A percentile compares a stretch with the other conserved stretches of the same genome.
Evolutionary conservation across 2,113 vertebrate species (phyloP).

Genomic region (Stomatorhinus ivindoensis): DNA sequence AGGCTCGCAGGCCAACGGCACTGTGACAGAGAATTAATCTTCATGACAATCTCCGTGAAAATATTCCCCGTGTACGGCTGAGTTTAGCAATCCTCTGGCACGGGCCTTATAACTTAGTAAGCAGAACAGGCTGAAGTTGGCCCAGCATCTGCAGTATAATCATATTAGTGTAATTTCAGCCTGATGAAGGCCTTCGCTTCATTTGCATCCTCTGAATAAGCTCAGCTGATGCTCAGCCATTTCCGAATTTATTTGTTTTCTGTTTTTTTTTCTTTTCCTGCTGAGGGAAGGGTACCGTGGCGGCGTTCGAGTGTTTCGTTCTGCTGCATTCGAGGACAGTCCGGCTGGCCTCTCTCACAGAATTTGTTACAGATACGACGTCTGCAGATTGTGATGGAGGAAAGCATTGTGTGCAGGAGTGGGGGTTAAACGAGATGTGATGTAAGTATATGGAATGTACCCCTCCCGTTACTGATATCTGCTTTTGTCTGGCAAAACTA

Average conservation of each 20-base stretch:
- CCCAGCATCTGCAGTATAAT: neutral
- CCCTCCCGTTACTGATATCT: neutral
- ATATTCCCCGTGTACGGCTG: conserved; percentile 16
- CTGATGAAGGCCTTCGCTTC: neutral
- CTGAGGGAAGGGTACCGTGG: neutral
- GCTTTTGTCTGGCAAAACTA: conserved; percentile 7
- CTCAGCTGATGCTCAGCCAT: neutral
- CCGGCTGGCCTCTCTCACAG: neutral
- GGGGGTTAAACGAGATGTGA: conserved; percentile 1
- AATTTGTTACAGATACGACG: neutral
- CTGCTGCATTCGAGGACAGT: neutral
- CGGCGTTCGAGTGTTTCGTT: neutral
- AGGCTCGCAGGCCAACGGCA: conserved; percentile 42
- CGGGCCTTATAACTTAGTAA: conserved; percentile 10
- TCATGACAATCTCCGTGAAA: conserved; percentile 29
- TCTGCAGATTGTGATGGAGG: neutral
- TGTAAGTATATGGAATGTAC: neutral
- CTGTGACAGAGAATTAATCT: conserved; percentile 46
- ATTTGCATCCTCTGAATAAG: neutral
- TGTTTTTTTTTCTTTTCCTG: neutral
- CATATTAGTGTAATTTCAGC: neutral
- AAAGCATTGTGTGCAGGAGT: neutral
- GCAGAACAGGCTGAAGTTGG: conserved; percentile 4
- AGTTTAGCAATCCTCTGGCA: conserved; percentile 20
- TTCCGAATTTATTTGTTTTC: neutral